Base-by-base conservation (phyloP, 2,113 vertebrate genomes). In the Rattus norvegicus region DNA sequence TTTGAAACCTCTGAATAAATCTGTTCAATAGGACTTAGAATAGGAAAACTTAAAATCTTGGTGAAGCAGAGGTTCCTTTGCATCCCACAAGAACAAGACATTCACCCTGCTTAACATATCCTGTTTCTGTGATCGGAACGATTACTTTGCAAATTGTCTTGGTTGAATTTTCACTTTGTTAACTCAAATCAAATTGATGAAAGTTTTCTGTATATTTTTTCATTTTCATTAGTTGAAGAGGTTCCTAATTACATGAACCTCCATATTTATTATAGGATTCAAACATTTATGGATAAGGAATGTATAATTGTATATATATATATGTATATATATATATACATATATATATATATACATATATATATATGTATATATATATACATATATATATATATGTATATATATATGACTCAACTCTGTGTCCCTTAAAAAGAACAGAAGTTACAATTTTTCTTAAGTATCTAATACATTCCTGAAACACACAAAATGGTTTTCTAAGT, bases 401-500 rank as follows among this genome's bases (percentile, higher is more conserved):
- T 13, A 4, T 30, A 30, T 30, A 88, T 30, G 88, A 69, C 11
- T 43, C 54, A 43, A 83, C 91, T 63, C 61, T 93, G 28, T 7
- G 63, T 76, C 83, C 89, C n/a, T 10, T 87, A 28, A 49, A 91
- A 80, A 2, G 28, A 56, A 39, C 22, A 73, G 16, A 30, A 87
- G 33, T 22, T 33, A 14, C 0, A 52, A 54, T 20, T 22, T 88
- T 24, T 43, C 43, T 43, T 2, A 43, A 43, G 43, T 43, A 43
- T 43, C 43, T 49, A 87, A 36, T n/a, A 20, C 7, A 56, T 75
- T 91, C 2, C n/a, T 89, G 54, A 93, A 75, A 75, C 67, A 67
- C 39, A 19, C n/a, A 75, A 30, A 84, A 20, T 84, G 20, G 9
- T 33, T 77, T 95, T 89, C 26, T 52, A 95, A 91, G 92, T 91